phyloP scores from a whole-genome alignment of 2,113 vertebrate species.

The Cariama cristata region DNA sequence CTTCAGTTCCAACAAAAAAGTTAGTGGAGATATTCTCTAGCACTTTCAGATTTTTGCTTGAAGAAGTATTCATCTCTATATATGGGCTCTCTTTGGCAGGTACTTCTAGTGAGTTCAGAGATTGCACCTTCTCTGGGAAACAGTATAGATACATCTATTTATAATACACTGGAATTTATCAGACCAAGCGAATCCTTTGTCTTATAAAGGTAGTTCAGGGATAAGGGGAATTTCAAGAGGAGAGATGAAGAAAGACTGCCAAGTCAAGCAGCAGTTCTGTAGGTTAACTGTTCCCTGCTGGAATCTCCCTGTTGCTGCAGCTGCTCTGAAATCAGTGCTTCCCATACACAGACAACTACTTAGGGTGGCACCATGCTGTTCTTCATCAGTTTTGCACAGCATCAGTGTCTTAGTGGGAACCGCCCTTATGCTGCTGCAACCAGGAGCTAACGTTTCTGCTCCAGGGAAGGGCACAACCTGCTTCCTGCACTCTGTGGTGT shows the following conservation, averaged over 20 bases:
- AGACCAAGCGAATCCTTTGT: background rate
- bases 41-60: conserved; percentile 66
- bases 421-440: background rate
- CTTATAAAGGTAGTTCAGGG: background rate
- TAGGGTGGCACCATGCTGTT: background rate
- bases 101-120: background rate
- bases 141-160: background rate
- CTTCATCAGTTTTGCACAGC: background rate
- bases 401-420: background rate
- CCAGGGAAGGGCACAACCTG: background rate
- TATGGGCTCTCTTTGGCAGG: conserved; percentile 45
- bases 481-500: background rate
- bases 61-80: conserved; percentile 61
- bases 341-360: background rate
- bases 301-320: background rate
- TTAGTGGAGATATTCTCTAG: conserved; percentile 81
- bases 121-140: conserved; percentile 64
- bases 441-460: background rate
- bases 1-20: conserved; percentile 89
- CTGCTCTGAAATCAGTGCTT: background rate
- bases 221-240: background rate
- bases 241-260: background rate
- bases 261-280: background rate
- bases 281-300: background rate
- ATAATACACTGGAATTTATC: background rate